phyloP scores from a whole-genome alignment of 2,888 invertebrate species.

The Cataglyphis albicans region DNA sequence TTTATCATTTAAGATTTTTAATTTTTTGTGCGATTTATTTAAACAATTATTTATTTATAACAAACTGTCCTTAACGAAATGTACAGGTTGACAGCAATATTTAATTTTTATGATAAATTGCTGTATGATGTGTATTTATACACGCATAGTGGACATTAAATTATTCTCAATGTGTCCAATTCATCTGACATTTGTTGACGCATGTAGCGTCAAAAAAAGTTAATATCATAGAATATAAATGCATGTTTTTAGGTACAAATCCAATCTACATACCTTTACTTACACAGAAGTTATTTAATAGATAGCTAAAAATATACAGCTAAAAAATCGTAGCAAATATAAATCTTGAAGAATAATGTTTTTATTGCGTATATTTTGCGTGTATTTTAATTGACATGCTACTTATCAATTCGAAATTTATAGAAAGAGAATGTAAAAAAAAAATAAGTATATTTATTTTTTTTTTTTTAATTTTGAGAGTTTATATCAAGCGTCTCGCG shows the following conservation, averaged over 20 bases:
- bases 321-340: neutral
- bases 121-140: neutral
- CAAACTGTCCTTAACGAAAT: neutral
- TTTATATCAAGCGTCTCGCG: neutral
- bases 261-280: neutral
- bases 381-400: neutral
- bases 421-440: neutral
- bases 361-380: neutral
- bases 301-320: neutral
- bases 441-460: too few relatives aligned
- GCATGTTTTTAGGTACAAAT: neutral
- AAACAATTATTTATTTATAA: neutral
- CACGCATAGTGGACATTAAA: constrained; percentile 8
- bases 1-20: neutral
- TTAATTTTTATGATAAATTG: constrained; percentile 30
- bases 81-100: neutral
- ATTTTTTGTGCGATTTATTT: neutral
- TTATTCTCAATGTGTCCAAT: neutral
- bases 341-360: neutral
- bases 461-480: neutral
- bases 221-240: constrained; percentile 4
- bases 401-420: neutral
- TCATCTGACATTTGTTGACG: constrained; percentile 10
- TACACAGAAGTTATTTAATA: neutral
- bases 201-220: neutral